Base-by-base conservation (phyloP, 2,888 invertebrate genomes). In the Dione vanillae region DNA sequence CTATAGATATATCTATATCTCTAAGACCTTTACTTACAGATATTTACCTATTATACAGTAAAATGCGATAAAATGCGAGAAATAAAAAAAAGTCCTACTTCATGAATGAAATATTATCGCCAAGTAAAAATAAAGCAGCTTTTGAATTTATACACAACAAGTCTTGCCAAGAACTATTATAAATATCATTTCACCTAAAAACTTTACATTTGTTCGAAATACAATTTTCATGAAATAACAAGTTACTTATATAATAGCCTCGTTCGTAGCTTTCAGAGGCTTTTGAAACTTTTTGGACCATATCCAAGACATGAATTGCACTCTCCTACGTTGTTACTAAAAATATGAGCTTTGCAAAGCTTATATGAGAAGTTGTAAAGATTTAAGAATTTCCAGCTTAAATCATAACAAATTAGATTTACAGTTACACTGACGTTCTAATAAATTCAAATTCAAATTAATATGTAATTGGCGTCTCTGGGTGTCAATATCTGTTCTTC, bases 281-380 rank as follows among this genome's bases (percentile, higher is more conserved):
- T 47, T 49, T 64, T 49, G 37, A 64, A 35, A 49, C 12, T 19
- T 19, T 64, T 49, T 64, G 64, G 64, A 64, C 49, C 64, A 37
- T 49, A 49, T 64, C 64, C 64, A 64, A 64, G 49, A 49, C 47
- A 40, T 64, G 64, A 47, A 49, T 64, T 49, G 61, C 61, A 2
- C 43, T 61, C 61, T 61, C 20, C 27, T 59, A 20, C n/a, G 27
- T 27, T 43, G n/a, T 20, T 61, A 56, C 61, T 45, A 27, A 61
- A 59, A 45, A 45, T 61, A 45, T 45, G 41, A n/a, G 27, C n/a
- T 27, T 14, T 27, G 61, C 35, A n/a, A 54, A 54, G 54, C 35
- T n/a, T 52, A 27, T 43, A 59, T 27, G 45, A 14, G 8, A 27
- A 1, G 12, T 45, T 61, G 2, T 27, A 35, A 61, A 43, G 27